Evolutionary conservation across 2,113 vertebrate species (phyloP).

Genomic region (Potamarius usumacintae): DNA sequence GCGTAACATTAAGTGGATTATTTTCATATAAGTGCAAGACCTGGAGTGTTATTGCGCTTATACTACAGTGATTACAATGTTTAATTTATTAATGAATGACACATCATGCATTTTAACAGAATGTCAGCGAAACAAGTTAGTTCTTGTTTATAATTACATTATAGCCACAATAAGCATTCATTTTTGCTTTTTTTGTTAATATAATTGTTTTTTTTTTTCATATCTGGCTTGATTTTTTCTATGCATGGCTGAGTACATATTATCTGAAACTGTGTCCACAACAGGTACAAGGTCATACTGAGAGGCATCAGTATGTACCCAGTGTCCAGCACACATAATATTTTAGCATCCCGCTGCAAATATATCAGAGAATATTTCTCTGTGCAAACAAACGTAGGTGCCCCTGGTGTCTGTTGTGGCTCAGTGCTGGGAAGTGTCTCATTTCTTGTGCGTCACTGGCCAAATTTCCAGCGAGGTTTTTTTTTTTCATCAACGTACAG

Average conservation of each 20-base stretch:
- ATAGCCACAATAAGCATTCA: neutral
- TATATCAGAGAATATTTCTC: conserved; percentile 24
- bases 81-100: neutral
- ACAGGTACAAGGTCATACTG: neutral
- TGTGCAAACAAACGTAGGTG: conserved; percentile 17
- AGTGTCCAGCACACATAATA: conserved; percentile 18
- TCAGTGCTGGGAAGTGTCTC: conserved; percentile 47
- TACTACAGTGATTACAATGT: neutral
- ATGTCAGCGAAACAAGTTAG: neutral
- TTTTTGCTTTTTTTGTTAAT: neutral
- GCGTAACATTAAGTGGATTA: too few relatives aligned
- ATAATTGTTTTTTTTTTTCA: neutral
- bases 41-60: too few relatives aligned
- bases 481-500: conserved; percentile 53
- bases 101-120: neutral
- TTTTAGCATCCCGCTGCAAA: conserved; percentile 18
- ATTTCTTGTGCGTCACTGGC: conserved; percentile 56
- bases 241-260: neutral
- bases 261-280: conserved; percentile 19
- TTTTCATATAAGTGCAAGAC: too few relatives aligned
- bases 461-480: conserved; percentile 56
- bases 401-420: conserved; percentile 27
- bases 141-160: neutral
- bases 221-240: neutral
- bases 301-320: neutral